Evolutionary conservation across 2,797 vertebrate species (phyloP), one percentile per base, ranked within the genome.

Genomic region (Notamacropus eugenii): DNA sequence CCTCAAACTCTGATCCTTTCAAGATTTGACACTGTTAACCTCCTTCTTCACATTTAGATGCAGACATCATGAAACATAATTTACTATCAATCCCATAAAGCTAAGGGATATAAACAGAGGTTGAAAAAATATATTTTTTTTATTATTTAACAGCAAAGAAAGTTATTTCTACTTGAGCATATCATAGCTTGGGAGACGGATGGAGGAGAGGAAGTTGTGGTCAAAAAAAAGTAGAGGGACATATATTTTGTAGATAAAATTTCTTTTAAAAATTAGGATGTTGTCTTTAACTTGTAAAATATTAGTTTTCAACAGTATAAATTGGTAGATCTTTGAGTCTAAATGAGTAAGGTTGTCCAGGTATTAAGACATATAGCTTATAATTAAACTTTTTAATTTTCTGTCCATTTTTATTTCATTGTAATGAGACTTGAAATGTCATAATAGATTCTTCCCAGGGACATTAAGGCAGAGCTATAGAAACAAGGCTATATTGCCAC

Each of bases 1-100:
- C 22, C 93, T 11, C 95, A 92, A 97, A 96, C 87, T 91, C 50
- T 96, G 96, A 62, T 94, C 24, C 93, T 67, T 95, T 97, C 58
- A 95, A 9, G 16, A 50, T 24, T 94, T 96, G 91, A 95, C 90
- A 97, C 9, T 54, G 34, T 24, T 16, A 55, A 46, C 54, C 56
- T 94, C 19, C 97, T 96, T 96, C 93, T 97, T 95, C 52, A 56
- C 29, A 54, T 91, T 92, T 95, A 97, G 95, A 94, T 97, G 10
- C 31, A 55, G 97, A 95, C 91, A 54, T 92, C 0, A 0, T 97
- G 9, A 57, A 97, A 95, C 91, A 50, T 92, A 0, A 0, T 92
- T 5, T 40, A 22, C 95, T 67, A 6, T 55, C 92, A 97, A 11
- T 92, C 50, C 46, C 90, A 97, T 90, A 97, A 96, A 95, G 67